Evolutionary conservation across 2,113 vertebrate genomes (phyloP).

Genomic region (Piliocolobus tephrosceles): DNA sequence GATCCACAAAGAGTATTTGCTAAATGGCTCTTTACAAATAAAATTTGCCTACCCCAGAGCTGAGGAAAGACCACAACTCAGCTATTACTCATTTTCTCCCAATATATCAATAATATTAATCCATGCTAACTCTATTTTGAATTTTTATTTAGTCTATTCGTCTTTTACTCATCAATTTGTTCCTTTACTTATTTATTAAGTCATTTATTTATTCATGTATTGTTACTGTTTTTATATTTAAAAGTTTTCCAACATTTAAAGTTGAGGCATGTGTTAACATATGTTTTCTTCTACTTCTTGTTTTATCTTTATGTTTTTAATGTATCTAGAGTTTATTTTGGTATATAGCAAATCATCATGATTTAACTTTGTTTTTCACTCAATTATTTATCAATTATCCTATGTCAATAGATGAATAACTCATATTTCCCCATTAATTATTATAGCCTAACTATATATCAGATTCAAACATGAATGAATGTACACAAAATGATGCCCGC

Average conservation of each 20-base stretch:
- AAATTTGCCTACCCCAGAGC: neutral
- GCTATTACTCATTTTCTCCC: neutral
- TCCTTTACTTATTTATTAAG: neutral
- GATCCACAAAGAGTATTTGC: neutral
- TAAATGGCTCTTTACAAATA: neutral
- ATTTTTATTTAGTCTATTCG: neutral
- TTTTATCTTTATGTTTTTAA: neutral
- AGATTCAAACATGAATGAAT: neutral
- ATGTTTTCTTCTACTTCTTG: neutral
- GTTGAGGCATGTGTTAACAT: neutral
- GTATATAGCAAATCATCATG: neutral
- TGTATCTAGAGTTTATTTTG: neutral
- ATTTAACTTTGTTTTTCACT: neutral
- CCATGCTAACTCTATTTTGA: neutral
- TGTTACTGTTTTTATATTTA: neutral
- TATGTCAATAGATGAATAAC: neutral
- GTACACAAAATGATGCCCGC: neutral
- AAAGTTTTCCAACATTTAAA: neutral
- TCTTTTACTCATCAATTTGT: neutral
- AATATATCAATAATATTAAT: neutral
- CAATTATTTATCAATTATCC: neutral
- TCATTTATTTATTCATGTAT: neutral
- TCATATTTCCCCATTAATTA: neutral
- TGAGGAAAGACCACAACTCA: neutral
- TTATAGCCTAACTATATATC: neutral